phyloP scores from a whole-genome alignment of 30 jellyfish, hydroid and myxozoan species.

The Hydractinia symbiolongicarpus region DNA sequence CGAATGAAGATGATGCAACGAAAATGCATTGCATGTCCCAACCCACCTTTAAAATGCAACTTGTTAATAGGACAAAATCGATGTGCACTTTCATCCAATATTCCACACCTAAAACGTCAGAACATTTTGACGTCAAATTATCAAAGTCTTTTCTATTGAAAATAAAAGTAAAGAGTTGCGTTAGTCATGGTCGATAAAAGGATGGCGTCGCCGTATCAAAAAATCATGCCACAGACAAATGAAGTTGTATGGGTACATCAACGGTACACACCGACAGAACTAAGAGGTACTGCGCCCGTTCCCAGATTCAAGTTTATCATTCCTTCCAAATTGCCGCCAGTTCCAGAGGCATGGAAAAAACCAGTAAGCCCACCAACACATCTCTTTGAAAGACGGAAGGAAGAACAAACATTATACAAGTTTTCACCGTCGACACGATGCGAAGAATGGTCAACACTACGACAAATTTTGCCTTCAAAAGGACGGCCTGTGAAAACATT shows the following conservation, averaged over 20 bases:
- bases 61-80: too few relatives aligned
- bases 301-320: conserved; percentile 50
- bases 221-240: conserved; percentile 42
- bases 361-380: conserved; percentile 59
- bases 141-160: too few relatives aligned
- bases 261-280: conserved; percentile 46
- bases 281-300: conserved; percentile 49
- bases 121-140: too few relatives aligned
- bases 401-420: conserved; percentile 21
- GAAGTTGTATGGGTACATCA: conserved; percentile 72
- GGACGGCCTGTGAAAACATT: conserved; percentile 23
- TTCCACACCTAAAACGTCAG: too few relatives aligned
- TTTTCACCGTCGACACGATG: conserved; percentile 70
- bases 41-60: too few relatives aligned
- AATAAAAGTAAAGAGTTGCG: too few relatives aligned
- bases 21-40: too few relatives aligned
- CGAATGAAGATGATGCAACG: too few relatives aligned
- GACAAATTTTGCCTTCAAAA: conserved; percentile 60
- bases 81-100: too few relatives aligned
- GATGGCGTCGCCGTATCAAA: conserved; percentile 6
- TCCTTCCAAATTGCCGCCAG: conserved; percentile 30
- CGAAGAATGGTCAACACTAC: conserved; percentile 78
- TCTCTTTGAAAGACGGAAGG: conserved; percentile 27
- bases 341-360: conserved; percentile 47
- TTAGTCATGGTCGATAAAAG: neutral